Conservation (phyloP, 2,113 vertebrate genomes). For the Chascanopsetta lugubris region DNA sequence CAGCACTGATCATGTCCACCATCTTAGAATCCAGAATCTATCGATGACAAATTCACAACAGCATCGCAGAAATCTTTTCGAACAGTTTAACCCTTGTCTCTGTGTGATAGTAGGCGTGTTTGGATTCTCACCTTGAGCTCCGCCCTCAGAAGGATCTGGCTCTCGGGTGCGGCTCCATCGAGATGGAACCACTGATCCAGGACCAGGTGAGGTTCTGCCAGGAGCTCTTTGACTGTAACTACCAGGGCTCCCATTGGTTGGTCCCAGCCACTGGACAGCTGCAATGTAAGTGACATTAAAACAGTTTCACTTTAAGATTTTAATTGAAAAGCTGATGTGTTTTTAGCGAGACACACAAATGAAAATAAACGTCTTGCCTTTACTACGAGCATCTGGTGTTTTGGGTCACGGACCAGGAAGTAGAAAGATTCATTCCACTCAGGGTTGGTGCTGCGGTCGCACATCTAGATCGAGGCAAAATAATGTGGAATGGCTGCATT, state of each 20-base stretch:
- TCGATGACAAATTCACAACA: constrained; percentile 1
- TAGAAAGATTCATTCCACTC: constrained; percentile 87
- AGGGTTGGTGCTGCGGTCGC: constrained; percentile 79
- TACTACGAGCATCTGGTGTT: constrained; percentile 83
- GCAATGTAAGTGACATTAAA: neutral
- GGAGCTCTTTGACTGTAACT: constrained; percentile 83
- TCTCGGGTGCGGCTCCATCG: constrained; percentile 74
- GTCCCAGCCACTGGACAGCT: constrained; percentile 82
- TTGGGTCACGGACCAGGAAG: constrained; percentile 86
- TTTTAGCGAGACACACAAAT: neutral
- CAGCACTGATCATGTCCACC: constrained; percentile 71
- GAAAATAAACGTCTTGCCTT: constrained; percentile 77
- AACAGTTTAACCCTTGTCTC: neutral
- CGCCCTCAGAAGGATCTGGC: constrained; percentile 86
- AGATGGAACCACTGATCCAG: constrained; percentile 87
- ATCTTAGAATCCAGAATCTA: constrained; percentile 79
- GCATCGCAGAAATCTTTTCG: neutral
- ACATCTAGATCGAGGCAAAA: constrained; percentile 68
- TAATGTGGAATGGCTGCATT: neutral
- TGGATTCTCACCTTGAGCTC: constrained; percentile 84
- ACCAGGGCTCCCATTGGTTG: constrained; percentile 84
- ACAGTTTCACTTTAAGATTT: neutral
- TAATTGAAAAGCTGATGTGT: neutral
- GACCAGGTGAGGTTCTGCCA: constrained; percentile 78
- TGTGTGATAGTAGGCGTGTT: neutral